Conservation (phyloP, 1,140 invertebrate genomes). For the Heterodera carotae region DNA sequence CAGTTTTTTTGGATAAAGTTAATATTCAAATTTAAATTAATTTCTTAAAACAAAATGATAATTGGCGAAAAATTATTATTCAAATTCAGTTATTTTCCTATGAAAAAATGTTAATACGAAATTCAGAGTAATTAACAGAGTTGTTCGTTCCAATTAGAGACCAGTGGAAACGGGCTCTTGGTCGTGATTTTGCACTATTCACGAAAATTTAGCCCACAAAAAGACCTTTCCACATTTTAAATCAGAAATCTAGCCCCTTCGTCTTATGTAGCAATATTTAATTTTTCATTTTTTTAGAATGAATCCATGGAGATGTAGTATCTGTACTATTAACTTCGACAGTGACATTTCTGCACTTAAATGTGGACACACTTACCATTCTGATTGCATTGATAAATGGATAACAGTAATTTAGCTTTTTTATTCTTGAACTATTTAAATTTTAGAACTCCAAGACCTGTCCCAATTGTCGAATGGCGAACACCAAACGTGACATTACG, state of each 20-base stretch:
- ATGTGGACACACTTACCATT: conserved; percentile 32
- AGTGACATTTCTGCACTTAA: conserved; percentile 20
- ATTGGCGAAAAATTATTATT: not conserved
- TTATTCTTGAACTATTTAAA: conserved; percentile 12
- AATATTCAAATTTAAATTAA: no score
- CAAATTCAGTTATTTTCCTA: no score
- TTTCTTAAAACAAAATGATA: not conserved
- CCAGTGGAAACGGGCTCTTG: no score
- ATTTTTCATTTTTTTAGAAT: not conserved
- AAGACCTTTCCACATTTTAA: no score
- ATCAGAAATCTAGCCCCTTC: no score
- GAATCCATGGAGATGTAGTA: conserved; percentile 24
- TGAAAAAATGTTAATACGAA: no score
- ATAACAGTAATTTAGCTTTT: conserved; percentile 10
- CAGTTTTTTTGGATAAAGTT: no score
- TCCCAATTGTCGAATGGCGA: conserved; percentile 30
- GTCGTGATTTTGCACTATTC: no score
- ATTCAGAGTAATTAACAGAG: no score
- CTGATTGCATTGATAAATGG: conserved; percentile 30
- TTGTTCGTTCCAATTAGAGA: no score
- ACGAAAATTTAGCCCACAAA: no score
- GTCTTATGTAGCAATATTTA: no score
- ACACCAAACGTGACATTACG: conserved; percentile 18
- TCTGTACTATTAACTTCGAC: conserved; percentile 25
- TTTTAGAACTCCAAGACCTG: conserved; percentile 34